Evolutionary conservation across 2,797 vertebrate genomes (phyloP).

Genomic region (Hybognathus amarus): DNA sequence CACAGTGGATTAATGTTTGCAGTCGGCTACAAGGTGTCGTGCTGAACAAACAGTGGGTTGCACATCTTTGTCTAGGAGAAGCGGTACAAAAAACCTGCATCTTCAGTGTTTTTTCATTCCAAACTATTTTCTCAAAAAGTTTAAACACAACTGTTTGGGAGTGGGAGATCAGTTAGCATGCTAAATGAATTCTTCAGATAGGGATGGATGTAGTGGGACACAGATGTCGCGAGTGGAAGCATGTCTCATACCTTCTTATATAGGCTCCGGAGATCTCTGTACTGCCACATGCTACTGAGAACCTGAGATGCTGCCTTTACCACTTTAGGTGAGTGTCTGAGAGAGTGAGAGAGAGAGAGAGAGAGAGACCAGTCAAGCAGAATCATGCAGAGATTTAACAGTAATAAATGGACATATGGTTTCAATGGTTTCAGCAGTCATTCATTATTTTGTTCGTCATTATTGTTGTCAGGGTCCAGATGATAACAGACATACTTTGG

Average conservation of each 20-base stretch:
- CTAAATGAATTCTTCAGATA: slow-evolving; percentile 1
- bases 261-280: slow-evolving; percentile 94
- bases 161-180: slow-evolving; percentile 23
- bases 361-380: background rate
- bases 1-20: slow-evolving; percentile 27
- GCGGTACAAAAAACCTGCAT: background rate
- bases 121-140: slow-evolving; percentile 17
- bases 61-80: slow-evolving; percentile 4
- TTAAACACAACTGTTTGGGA: background rate
- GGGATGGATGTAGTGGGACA: slow-evolving; percentile 3
- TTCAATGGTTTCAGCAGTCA: background rate
- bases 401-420: background rate
- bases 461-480: background rate
- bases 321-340: slow-evolving; percentile 94
- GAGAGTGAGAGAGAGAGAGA: slow-evolving; percentile 53
- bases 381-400: background rate
- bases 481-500: background rate
- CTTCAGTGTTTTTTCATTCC: background rate
- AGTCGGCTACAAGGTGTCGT: slow-evolving; percentile 8
- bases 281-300: slow-evolving; percentile 94
- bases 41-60: slow-evolving; percentile 29
- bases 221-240: slow-evolving; percentile 3
- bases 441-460: background rate
- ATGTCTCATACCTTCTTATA: slow-evolving; percentile 96
- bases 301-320: slow-evolving; percentile 94